Evolutionary conservation across 30 jellyfish, hydroid and myxozoan genomes (phyloP).

Genomic region (Aurelia aurita complex sp. Pacific): DNA sequence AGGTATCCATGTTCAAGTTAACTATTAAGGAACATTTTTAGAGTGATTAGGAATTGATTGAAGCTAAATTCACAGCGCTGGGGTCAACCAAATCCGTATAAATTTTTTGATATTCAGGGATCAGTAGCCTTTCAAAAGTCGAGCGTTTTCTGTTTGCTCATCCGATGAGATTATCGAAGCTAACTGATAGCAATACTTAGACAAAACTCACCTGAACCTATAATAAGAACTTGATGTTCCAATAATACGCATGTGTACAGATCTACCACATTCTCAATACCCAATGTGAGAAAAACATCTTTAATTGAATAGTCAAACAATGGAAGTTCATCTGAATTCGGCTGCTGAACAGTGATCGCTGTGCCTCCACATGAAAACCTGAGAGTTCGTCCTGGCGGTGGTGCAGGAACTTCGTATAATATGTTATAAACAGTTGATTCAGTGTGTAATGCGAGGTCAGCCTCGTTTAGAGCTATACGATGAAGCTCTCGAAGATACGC

Average conservation of each 20-base stretch:
- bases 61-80: too few species aligned
- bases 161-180: too few species aligned
- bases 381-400: conserved; percentile 96
- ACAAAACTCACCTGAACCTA: conserved; percentile 73
- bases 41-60: too few species aligned
- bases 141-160: too few species aligned
- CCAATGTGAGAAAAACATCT: conserved; percentile 83
- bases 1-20: too few species aligned
- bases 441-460: conserved; percentile 55
- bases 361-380: conserved; percentile 81
- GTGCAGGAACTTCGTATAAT: conserved; percentile 90
- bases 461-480: conserved; percentile 70
- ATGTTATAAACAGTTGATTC: conserved; percentile 85
- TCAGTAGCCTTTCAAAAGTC: too few species aligned
- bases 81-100: too few species aligned
- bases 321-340: conserved; percentile 84
- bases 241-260: conserved; percentile 89
- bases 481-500: conserved; percentile 69
- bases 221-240: conserved; percentile 92
- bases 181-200: too few species aligned
- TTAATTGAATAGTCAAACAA: conserved; percentile 84
- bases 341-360: conserved; percentile 79
- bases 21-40: too few species aligned
- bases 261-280: conserved; percentile 94
- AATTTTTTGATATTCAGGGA: too few species aligned